Conservation (phyloP, 2,113 vertebrate species). For the Rhynchopsitta pachyrhyncha region DNA sequence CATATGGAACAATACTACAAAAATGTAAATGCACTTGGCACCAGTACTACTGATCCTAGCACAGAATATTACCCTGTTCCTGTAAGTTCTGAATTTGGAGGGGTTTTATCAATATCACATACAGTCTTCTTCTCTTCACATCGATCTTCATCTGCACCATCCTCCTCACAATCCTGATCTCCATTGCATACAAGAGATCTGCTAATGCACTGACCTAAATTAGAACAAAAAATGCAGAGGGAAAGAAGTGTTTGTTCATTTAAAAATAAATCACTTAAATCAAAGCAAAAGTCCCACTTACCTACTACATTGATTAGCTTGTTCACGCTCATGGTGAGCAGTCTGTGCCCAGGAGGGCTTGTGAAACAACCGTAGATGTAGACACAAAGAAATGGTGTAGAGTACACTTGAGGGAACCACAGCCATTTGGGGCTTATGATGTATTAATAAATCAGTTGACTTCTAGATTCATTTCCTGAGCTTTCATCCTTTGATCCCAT, state of each 20-base stretch:
- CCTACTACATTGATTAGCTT: not conserved
- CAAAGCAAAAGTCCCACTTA: not conserved
- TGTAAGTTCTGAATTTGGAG: slow-evolving; percentile 80
- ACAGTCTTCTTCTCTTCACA: slow-evolving; percentile 71
- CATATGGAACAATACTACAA: not conserved
- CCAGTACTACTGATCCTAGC: not conserved
- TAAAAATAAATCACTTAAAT: not conserved
- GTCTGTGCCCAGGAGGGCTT: not conserved
- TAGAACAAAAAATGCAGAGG: not conserved
- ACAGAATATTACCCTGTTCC: slow-evolving; percentile 80
- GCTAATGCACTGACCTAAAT: slow-evolving; percentile 84
- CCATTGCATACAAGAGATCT: slow-evolving; percentile 85
- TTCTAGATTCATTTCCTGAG: not conserved
- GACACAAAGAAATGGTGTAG: not conserved
- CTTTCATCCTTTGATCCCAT: not conserved
- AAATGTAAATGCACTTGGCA: not conserved
- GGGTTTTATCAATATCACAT: slow-evolving; percentile 78
- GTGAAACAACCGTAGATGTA: not conserved
- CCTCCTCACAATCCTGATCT: slow-evolving; percentile 89
- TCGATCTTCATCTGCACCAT: slow-evolving; percentile 79
- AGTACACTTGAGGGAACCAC: not conserved
- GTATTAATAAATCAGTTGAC: not conserved
- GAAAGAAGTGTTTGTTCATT: not conserved
- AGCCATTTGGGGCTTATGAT: not conserved
- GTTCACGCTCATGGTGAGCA: not conserved